These are phyloP conservation scores for Drosophila peninsularis DNA, from an alignment of 2,888 invertebrate genomes.

Conservation along the genomic window DNA sequence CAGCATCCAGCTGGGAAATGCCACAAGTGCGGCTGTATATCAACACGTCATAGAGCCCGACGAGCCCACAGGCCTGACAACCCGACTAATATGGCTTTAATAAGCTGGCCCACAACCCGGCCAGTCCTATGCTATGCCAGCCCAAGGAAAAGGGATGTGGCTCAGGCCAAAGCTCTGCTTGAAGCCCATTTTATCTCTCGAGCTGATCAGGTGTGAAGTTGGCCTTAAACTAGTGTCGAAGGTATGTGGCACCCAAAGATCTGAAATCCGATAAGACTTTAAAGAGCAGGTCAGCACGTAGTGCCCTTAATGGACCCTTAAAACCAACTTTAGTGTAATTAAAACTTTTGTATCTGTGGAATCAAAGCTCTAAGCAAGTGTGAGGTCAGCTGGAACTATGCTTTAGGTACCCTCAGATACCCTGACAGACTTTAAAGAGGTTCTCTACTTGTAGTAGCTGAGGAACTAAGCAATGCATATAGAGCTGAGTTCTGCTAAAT, in stretches of 20 bases:
- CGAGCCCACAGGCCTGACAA: slow-evolving; percentile 31
- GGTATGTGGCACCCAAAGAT: neutral
- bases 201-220: neutral
- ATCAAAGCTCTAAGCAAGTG: too few relatives aligned
- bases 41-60: slow-evolving; percentile 74
- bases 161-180: neutral
- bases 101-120: slow-evolving; percentile 58
- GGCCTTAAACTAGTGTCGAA: neutral
- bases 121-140: slow-evolving; percentile 18
- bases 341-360: too few relatives aligned
- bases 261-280: neutral
- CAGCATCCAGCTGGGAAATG: neutral
- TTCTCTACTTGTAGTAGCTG: too few relatives aligned
- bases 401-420: too few relatives aligned
- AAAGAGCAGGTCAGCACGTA: neutral
- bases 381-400: too few relatives aligned
- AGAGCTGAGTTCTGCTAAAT: too few relatives aligned
- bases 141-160: neutral
- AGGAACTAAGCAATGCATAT: too few relatives aligned
- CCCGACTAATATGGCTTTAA: slow-evolving; percentile 68
- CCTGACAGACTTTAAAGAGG: too few relatives aligned
- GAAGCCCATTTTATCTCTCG: neutral
- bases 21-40: slow-evolving; percentile 44
- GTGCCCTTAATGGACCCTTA: too few relatives aligned
- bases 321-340: too few relatives aligned